Percentiles rank a stretch among this genome's conserved stretches.
phyloP scores from a whole-genome alignment of 2,113 vertebrate genomes.

The Illadopsis cleaveri region DNA sequence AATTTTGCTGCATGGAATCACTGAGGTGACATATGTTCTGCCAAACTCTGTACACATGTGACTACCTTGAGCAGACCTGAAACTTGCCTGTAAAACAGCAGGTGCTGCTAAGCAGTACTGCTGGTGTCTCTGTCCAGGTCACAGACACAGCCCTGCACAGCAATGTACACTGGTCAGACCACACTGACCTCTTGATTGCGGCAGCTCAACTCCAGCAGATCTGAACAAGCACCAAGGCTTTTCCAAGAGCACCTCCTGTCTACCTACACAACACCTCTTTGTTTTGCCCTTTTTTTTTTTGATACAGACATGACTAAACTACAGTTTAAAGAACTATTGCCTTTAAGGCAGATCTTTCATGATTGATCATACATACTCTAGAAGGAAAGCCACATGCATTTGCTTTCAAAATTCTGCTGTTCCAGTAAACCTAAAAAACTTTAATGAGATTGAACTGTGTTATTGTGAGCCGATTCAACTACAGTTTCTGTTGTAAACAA shows the following conservation, averaged over 20 bases:
- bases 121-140: background rate
- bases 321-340: background rate
- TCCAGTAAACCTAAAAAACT: background rate
- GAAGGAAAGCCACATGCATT: background rate
- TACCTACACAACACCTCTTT: background rate
- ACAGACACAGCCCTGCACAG: accelerated
- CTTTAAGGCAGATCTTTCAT: background rate
- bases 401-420: background rate
- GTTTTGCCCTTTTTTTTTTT: background rate
- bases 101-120: background rate
- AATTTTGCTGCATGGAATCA: background rate
- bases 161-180: background rate
- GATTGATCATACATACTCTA: background rate
- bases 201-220: background rate
- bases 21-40: background rate
- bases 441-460: background rate
- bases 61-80: background rate
- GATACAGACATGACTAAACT: background rate
- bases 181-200: background rate
- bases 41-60: background rate
- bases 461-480: background rate
- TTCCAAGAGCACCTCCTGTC: background rate
- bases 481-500: background rate
- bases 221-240: background rate
- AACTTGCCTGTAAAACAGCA: accelerated